Conservation (phyloP, 2,888 invertebrate species). For the Campoletis raptor region DNA sequence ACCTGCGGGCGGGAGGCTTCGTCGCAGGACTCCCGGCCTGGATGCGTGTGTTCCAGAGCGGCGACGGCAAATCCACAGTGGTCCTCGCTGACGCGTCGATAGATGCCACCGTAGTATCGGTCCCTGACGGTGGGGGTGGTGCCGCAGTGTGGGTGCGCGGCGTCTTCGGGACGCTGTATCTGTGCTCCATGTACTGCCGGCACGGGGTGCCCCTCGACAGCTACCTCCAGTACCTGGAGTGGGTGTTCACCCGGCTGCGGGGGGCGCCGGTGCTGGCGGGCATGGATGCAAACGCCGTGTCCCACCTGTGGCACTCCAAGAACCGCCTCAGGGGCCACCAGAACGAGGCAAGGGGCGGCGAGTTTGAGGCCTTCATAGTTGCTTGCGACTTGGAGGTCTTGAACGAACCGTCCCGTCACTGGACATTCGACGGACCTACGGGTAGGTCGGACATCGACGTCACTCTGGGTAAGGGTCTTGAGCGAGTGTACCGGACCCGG, state of each 20-base stretch:
- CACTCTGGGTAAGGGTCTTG: constrained; percentile 51
- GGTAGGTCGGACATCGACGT: constrained; percentile 68
- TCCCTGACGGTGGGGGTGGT: neutral
- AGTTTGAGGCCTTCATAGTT: constrained; percentile 50
- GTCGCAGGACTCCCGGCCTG: constrained; percentile 35
- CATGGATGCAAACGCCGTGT: constrained; percentile 13
- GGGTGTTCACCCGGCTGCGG: constrained; percentile 24
- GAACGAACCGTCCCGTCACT: neutral
- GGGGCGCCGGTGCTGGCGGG: constrained; percentile 38
- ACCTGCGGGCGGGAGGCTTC: constrained; percentile 17
- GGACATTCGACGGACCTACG: neutral
- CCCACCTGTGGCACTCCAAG: neutral
- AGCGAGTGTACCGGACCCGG: neutral
- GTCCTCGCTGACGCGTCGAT: neutral
- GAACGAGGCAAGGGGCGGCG: neutral
- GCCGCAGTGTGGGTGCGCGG: neutral
- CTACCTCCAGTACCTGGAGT: constrained; percentile 38
- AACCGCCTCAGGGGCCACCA: neutral
- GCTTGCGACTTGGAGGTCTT: constrained; percentile 20
- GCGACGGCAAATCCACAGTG: neutral
- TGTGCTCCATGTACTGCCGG: neutral
- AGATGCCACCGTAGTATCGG: neutral
- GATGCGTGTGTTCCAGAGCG: constrained; percentile 44
- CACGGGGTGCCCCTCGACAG: constrained; percentile 23
- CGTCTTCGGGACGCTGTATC: neutral